Conservation (phyloP, 92 coral and sea anemone species). For the Plumapathes pennacea region DNA sequence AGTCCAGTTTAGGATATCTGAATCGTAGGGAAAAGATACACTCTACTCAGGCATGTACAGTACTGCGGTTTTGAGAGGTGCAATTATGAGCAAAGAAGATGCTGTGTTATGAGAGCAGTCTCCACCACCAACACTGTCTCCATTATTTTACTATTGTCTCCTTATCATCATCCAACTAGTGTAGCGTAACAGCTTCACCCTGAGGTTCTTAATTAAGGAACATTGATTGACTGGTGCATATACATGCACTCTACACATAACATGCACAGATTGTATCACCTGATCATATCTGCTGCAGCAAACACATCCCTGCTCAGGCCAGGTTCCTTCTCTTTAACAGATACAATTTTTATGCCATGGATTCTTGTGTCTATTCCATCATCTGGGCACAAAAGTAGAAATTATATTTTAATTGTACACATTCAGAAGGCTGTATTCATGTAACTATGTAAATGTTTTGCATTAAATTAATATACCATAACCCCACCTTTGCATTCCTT, state of each 20-base stretch:
- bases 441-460: background rate
- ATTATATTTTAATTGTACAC: background rate
- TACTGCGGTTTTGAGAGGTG: too few relatives aligned
- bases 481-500: constrained; percentile 86
- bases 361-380: constrained; percentile 98
- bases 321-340: constrained; percentile 93
- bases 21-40: background rate
- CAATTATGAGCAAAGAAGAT: too few relatives aligned
- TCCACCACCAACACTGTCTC: too few relatives aligned
- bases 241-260: background rate
- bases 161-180: too few relatives aligned
- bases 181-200: too few relatives aligned
- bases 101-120: too few relatives aligned
- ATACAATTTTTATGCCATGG: constrained; percentile 82
- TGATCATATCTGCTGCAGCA: constrained; percentile 67
- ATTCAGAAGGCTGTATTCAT: background rate
- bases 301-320: constrained; percentile 88
- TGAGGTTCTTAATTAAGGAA: too few relatives aligned
- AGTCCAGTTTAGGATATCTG: constrained; percentile 94
- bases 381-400: constrained; percentile 50
- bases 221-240: background rate
- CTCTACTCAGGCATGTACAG: too few relatives aligned
- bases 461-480: background rate
- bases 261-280: too few relatives aligned
- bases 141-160: too few relatives aligned